Conservation (phyloP, 2,797 vertebrate species). For the Chloroceryle amazona region DNA sequence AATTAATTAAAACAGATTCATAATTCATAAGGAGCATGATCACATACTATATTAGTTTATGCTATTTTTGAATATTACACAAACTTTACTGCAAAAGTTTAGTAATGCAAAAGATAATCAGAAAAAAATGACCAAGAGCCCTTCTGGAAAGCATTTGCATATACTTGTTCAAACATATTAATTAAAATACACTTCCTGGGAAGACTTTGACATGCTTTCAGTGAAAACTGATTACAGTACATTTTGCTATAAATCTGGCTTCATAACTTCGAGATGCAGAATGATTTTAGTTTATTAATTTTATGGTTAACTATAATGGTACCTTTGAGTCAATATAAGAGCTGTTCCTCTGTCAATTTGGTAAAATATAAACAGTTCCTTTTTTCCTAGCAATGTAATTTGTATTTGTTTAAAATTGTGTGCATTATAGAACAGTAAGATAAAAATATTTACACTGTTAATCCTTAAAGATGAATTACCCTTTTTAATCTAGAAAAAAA, state of each 20-base stretch:
- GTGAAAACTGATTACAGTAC: slow-evolving; percentile 27
- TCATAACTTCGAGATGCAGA: neutral
- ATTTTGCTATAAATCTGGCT: slow-evolving; percentile 8
- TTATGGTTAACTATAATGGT: neutral
- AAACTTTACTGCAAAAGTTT: neutral
- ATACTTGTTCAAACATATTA: neutral
- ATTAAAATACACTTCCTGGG: slow-evolving; percentile 42
- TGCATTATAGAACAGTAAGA: neutral
- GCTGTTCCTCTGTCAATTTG: neutral
- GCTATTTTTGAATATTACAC: neutral
- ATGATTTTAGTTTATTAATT: slow-evolving; percentile 12
- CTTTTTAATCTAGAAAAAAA: neutral
- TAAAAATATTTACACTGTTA: neutral
- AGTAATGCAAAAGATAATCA: neutral
- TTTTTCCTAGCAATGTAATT: neutral
- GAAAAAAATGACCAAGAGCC: slow-evolving; percentile 2
- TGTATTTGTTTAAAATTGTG: neutral
- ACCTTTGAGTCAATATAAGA: neutral
- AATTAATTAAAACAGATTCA: neutral
- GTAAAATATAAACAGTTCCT: neutral
- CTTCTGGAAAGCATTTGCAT: neutral
- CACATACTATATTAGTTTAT: neutral
- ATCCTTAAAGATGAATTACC: neutral
- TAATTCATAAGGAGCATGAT: neutral
- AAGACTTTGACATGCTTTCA: slow-evolving; percentile 13